Evolutionary conservation across 2,113 vertebrate genomes (phyloP).

Genomic region (Girardinichthys multiradiatus): DNA sequence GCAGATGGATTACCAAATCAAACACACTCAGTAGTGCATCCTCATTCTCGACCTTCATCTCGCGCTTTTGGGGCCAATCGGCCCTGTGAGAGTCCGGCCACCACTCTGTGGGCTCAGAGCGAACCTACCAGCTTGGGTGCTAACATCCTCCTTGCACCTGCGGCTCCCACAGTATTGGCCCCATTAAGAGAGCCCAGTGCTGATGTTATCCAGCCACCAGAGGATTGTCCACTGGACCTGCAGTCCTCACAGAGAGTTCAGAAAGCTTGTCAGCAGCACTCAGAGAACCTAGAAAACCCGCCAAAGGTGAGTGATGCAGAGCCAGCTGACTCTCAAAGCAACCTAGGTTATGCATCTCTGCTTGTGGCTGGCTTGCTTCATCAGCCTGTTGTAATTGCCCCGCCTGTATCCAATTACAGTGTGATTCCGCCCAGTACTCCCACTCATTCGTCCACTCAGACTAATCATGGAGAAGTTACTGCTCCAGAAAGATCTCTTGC

Average conservation of each 20-base stretch:
- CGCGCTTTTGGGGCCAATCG: slow-evolving; percentile 82
- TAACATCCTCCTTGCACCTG: slow-evolving; percentile 91
- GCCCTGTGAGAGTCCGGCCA: slow-evolving; percentile 94
- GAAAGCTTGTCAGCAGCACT: slow-evolving; percentile 71
- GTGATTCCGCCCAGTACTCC: slow-evolving; percentile 81
- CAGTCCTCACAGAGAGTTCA: slow-evolving; percentile 57
- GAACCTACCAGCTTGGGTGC: slow-evolving; percentile 87
- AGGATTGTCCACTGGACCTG: slow-evolving; percentile 80
- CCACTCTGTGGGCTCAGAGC: slow-evolving; percentile 93
- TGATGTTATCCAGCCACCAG: slow-evolving; percentile 90
- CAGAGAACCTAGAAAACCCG: slow-evolving; percentile 95
- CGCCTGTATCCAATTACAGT: slow-evolving; percentile 87
- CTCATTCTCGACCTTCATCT: slow-evolving; percentile 76
- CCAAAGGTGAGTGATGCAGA: slow-evolving; percentile 88
- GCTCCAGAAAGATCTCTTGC: slow-evolving; percentile 45
- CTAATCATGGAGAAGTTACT: slow-evolving; percentile 74
- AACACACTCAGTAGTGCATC: slow-evolving; percentile 46
- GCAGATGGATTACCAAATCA: slow-evolving; percentile 53
- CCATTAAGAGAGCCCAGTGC: slow-evolving; percentile 80
- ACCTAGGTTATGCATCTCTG: slow-evolving; percentile 89
- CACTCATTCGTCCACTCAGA: slow-evolving; percentile 74
- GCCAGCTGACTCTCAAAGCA: slow-evolving; percentile 82
- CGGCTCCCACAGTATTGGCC: slow-evolving; percentile 87
- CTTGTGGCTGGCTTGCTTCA: slow-evolving; percentile 87
- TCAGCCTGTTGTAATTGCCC: slow-evolving; percentile 89